A percentile compares a stretch with the other conserved stretches of the same genome.
These are phyloP conservation scores for Benthosema pterotum DNA, from an alignment of 2,797 vertebrate genomes.

Conservation along the genomic window DNA sequence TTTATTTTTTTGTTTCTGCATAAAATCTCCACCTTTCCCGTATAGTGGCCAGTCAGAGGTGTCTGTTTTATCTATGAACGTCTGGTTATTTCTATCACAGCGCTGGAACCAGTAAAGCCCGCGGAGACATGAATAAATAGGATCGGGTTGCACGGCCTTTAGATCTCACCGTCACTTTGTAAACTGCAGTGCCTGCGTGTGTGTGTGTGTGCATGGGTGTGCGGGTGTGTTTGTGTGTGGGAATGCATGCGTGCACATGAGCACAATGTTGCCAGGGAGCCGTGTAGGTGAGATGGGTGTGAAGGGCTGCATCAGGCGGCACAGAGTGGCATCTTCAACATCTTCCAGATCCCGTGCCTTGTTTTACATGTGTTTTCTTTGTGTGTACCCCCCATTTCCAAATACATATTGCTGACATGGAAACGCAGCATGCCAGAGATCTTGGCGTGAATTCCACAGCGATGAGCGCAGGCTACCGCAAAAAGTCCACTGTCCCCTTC, in stretches of 20 bases:
- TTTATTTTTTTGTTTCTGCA: slow-evolving; percentile 17
- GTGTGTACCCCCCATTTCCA: slow-evolving; percentile 45
- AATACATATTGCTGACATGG: slow-evolving; percentile 51
- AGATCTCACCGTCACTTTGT: slow-evolving; percentile 56
- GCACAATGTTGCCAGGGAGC: no score
- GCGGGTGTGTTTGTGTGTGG: slow-evolving; percentile 3
- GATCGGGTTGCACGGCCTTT: slow-evolving; percentile 57
- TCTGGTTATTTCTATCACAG: slow-evolving; percentile 54
- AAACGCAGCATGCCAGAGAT: slow-evolving; percentile 48
- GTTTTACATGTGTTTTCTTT: slow-evolving; percentile 28
- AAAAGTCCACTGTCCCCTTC: slow-evolving; percentile 38
- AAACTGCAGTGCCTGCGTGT: slow-evolving; percentile 32
- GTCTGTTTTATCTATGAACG: slow-evolving; percentile 20
- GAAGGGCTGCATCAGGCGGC: background rate
- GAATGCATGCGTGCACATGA: background rate
- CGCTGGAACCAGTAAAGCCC: slow-evolving; percentile 46
- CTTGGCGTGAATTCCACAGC: slow-evolving; percentile 55
- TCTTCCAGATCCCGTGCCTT: slow-evolving; percentile 3
- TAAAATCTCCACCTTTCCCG: slow-evolving; percentile 10
- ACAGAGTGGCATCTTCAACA: slow-evolving; percentile 27
- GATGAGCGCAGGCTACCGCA: slow-evolving; percentile 53
- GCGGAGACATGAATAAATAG: slow-evolving; percentile 59
- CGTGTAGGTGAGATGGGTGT: no score
- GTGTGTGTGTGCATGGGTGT: background rate
- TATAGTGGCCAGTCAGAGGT: slow-evolving; percentile 38